Conservation (phyloP, 2,888 invertebrate genomes). For the Synanthedon vespiformis region DNA sequence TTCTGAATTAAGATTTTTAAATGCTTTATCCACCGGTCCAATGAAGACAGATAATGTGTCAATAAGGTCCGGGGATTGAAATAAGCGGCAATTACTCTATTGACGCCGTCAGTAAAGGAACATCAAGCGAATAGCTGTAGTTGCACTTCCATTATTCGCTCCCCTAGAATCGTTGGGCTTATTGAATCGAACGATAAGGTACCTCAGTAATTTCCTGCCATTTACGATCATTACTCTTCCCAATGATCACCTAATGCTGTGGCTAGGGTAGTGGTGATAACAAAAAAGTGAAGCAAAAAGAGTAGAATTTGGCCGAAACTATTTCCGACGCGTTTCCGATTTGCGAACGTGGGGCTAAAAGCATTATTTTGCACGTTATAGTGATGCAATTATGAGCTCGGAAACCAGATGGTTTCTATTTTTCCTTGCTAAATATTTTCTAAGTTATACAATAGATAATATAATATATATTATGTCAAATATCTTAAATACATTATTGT, state of each 20-base stretch:
- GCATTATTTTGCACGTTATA: too few relatives aligned
- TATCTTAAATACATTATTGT: too few relatives aligned
- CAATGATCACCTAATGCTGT: slow-evolving; percentile 39
- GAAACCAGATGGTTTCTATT: too few relatives aligned
- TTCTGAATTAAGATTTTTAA: too few relatives aligned
- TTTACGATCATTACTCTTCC: slow-evolving; percentile 60
- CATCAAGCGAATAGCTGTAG: slow-evolving; percentile 38
- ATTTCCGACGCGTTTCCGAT: slow-evolving; percentile 24
- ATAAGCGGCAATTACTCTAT: slow-evolving; percentile 55
- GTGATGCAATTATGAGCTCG: too few relatives aligned
- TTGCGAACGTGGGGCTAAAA: slow-evolving; percentile 1
- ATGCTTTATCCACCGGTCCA: background rate
- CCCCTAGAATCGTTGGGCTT: slow-evolving; percentile 48
- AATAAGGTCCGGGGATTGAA: slow-evolving; percentile 25
- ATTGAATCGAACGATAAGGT: slow-evolving; percentile 68
- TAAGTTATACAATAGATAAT: too few relatives aligned
- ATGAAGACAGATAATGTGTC: slow-evolving; percentile 3
- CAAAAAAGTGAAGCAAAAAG: slow-evolving; percentile 25
- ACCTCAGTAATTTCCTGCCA: slow-evolving; percentile 64
- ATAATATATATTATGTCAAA: too few relatives aligned
- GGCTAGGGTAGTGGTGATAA: slow-evolving; percentile 23
- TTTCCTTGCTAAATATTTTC: too few relatives aligned
- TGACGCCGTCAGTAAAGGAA: slow-evolving; percentile 20
- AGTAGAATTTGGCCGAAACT: slow-evolving; percentile 24
- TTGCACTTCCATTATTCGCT: slow-evolving; percentile 65